Percentiles rank a stretch among this genome's conserved stretches.
Conservation (phyloP, 2,113 vertebrate genomes). For the Rhinolophus sinicus region DNA sequence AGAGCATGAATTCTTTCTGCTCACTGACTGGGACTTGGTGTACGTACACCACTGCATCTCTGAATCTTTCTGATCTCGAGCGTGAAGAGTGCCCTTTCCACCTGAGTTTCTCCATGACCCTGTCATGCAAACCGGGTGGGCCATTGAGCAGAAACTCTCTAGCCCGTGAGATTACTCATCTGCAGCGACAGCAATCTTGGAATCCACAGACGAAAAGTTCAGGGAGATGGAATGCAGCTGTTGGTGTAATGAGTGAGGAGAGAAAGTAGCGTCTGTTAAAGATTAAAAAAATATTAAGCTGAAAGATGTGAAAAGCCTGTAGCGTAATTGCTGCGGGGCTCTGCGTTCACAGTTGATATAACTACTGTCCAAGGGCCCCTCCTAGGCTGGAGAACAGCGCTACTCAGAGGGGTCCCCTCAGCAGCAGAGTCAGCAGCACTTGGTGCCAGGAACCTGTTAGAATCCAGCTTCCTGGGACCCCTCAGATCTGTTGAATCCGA, state of each 20-base stretch:
- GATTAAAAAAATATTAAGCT: slow-evolving; percentile 45
- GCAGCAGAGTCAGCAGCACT: background rate
- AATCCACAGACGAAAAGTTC: slow-evolving; percentile 38
- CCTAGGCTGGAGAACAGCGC: rapidly evolving
- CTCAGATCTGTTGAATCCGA: background rate
- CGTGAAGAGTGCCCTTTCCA: background rate
- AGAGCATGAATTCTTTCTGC: background rate
- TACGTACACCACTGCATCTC: no score
- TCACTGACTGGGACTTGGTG: background rate
- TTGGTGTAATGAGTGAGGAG: slow-evolving; percentile 49
- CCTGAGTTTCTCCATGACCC: background rate
- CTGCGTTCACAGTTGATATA: background rate
- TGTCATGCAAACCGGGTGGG: background rate
- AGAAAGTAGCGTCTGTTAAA: slow-evolving; percentile 67
- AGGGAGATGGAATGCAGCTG: slow-evolving; percentile 67
- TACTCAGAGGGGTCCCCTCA: background rate
- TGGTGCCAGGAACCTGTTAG: rapidly evolving
- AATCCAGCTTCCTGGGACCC: background rate
- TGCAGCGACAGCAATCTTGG: slow-evolving; percentile 53
- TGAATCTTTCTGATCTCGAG: background rate
- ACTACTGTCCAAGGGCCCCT: background rate
- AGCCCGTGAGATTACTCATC: slow-evolving; percentile 13
- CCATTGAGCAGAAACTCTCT: background rate
- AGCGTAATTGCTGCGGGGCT: background rate
- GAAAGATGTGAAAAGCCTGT: slow-evolving; percentile 15